phyloP scores from a whole-genome alignment of 2,797 vertebrate genomes.

The Uromys caudimaculatus region DNA sequence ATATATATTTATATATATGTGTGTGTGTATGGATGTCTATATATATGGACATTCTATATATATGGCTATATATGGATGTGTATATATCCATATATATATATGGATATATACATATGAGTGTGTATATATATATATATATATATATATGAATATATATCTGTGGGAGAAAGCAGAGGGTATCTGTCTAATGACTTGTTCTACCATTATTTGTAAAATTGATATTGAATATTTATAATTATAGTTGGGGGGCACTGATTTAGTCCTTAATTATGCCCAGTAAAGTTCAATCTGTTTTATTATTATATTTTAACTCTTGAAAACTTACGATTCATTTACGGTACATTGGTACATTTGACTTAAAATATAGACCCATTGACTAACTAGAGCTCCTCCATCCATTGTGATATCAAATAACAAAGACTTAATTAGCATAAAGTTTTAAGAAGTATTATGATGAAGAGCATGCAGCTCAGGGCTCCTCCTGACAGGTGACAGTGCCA shows the following conservation, averaged over 20 bases:
- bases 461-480: neutral
- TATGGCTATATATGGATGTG: neutral
- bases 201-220: neutral
- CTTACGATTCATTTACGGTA: neutral
- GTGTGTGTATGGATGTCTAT: too few relatives aligned
- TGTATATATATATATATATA: neutral
- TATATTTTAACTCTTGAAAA: slow-evolving; percentile 34
- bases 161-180: neutral
- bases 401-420: slow-evolving; percentile 1
- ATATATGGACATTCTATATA: too few relatives aligned
- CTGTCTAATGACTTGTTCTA: neutral
- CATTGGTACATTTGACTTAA: slow-evolving; percentile 8
- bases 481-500: neutral
- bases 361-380: neutral
- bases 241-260: neutral
- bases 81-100: neutral
- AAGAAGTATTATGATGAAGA: slow-evolving; percentile 49
- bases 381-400: neutral
- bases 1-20: too few relatives aligned
- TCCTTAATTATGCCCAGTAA: slow-evolving; percentile 13
- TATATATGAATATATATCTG: neutral
- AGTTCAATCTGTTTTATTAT: slow-evolving; percentile 12
- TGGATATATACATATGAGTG: too few relatives aligned
- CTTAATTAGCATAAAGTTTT: slow-evolving; percentile 28
- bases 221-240: neutral